Percentiles rank a stretch among this genome's conserved stretches.
These are phyloP conservation scores for Zosterops pallidus DNA, from an alignment of 2,113 vertebrate species.

Conservation along the genomic window DNA sequence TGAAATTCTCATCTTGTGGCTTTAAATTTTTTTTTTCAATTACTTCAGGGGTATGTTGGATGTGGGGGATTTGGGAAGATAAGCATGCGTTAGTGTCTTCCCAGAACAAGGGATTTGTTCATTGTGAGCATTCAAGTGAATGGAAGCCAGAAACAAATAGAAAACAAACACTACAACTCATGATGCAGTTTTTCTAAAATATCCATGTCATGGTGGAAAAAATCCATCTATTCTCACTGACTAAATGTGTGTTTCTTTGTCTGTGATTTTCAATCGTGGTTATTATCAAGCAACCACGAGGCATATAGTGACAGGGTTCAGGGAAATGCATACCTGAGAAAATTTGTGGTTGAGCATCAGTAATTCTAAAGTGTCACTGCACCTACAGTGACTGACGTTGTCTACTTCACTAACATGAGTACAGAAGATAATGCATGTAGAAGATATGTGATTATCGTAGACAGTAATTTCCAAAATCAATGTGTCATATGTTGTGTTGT, in stretches of 20 bases:
- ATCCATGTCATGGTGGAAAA: background rate
- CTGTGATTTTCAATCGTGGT: background rate
- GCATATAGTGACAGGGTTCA: background rate
- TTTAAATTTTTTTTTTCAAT: background rate
- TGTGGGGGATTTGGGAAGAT: background rate
- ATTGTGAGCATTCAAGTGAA: background rate
- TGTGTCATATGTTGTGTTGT: background rate
- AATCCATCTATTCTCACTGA: background rate
- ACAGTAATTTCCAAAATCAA: slow-evolving; percentile 23
- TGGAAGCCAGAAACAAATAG: background rate
- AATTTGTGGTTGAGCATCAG: background rate
- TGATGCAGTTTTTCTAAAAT: background rate
- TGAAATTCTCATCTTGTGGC: background rate
- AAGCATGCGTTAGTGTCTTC: background rate
- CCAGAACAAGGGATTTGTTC: background rate
- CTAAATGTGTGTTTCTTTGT: background rate
- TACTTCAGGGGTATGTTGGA: background rate
- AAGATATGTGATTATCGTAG: background rate
- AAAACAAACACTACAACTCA: background rate
- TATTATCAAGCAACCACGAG: background rate
- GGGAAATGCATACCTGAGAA: background rate
- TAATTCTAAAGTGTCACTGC: background rate
- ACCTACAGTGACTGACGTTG: background rate
- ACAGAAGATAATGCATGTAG: background rate
- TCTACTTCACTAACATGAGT: background rate